These are phyloP conservation scores for Takifugu rubripes DNA, from an alignment of 2,797 vertebrate species.

Conservation along the genomic window DNA sequence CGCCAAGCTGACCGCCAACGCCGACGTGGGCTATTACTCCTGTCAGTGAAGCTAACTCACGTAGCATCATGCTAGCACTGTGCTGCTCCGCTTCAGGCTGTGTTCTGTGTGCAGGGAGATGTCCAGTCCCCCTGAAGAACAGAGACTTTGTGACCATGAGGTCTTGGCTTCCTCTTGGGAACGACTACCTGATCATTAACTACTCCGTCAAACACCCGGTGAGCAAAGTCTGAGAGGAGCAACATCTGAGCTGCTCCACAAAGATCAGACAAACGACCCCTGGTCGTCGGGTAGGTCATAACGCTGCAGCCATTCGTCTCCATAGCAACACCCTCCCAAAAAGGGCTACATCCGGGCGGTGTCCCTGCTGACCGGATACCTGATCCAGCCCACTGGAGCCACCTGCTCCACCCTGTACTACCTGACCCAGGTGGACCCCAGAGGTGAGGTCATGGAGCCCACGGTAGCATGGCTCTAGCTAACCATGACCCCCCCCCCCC, in stretches of 20 bases:
- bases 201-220: constrained; percentile 91
- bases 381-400: constrained; percentile 81
- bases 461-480: neutral
- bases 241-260: no score
- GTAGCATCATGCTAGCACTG: neutral
- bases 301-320: constrained; percentile 1
- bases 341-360: constrained; percentile 87
- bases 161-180: constrained; percentile 86
- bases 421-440: constrained; percentile 87
- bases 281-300: no score
- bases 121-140: constrained; percentile 84
- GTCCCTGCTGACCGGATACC: constrained; percentile 86
- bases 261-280: neutral
- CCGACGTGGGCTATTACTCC: constrained; percentile 85
- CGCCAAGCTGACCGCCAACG: constrained; percentile 80
- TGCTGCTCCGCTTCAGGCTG: neutral
- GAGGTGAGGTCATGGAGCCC: constrained; percentile 68
- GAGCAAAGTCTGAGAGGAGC: neutral
- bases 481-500: neutral
- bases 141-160: constrained; percentile 87
- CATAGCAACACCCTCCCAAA: constrained; percentile 84
- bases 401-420: constrained; percentile 82
- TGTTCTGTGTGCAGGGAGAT: constrained; percentile 75
- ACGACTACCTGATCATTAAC: constrained; percentile 89
- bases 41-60: constrained; percentile 45